Evolutionary conservation across 37 sponge, comb jelly and placozoan species (phyloP), one percentile per base, ranked within the genome.

Genomic region (Geodia barretti): DNA sequence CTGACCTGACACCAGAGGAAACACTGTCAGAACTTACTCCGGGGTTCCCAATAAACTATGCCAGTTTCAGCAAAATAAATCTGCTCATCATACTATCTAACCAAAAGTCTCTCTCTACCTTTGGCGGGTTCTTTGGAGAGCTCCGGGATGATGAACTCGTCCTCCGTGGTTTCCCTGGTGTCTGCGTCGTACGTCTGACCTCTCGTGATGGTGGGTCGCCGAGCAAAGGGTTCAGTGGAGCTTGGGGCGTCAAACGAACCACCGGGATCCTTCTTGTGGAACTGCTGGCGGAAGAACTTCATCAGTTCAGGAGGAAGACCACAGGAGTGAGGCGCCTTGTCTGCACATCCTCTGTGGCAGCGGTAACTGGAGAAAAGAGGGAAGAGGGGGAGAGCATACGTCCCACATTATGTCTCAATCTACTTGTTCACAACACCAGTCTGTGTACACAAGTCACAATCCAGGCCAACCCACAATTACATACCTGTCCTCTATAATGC

Each of bases 291-390:
- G 83, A 83, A 89, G 60, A 78, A 90, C 14, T 90, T 68, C 60
- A 92, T 87, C 36, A 90, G 82, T 26, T 81, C 91, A 19, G 41
- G 83, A 33, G 94, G 89, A 0, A 96, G 89, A 0, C 97, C 97
- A 65, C 97, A 96, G 23, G 91, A 90, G 37, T 85, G 82, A 23
- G 97, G 97, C 8, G 87, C 97, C 66, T 90, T 82, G 41, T 60
- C 66, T 11, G 86, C 71, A 74, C 97, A 96, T 11, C 74, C 72
- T 77, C 85, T 90, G 71, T 96, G 97, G 77, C 89, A 93, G 66
- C 85, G 90, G 84, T 87, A 93, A 21, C 93, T 96, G 60, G 1
- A 62, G 35, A 47, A 37, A 20, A 38, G 5, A 7, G 14, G 54
- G 58, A 41, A 42, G 43, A 38, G 62, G 68, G 72, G 34, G n/a